These are phyloP conservation scores for Dendrolimus kikuchii DNA, from an alignment of 1,140 invertebrate genomes.

Conservation along the genomic window DNA sequence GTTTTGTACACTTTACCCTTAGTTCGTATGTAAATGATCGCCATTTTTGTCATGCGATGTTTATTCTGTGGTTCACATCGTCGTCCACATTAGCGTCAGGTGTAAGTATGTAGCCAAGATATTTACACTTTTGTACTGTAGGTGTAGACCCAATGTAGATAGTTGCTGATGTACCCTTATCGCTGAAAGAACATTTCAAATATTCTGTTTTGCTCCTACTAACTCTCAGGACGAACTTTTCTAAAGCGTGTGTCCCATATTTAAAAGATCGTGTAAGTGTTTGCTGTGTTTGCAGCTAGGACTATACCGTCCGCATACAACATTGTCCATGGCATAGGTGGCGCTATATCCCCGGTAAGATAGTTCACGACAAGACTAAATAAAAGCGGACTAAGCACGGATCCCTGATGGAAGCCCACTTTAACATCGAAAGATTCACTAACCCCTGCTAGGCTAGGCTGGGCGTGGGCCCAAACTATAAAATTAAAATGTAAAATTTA, in stretches of 20 bases:
- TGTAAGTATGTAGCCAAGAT: constrained; percentile 8
- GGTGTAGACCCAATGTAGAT: not conserved
- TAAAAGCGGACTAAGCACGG: constrained; percentile 12
- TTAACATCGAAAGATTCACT: constrained; percentile 14
- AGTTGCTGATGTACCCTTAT: not conserved
- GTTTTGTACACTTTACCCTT: not conserved
- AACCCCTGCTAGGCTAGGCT: not conserved
- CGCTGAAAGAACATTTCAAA: constrained; percentile 6
- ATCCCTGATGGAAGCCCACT: constrained; percentile 19
- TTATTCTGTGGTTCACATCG: constrained; percentile 6
- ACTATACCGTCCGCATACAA: constrained; percentile 12
- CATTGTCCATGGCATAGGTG: constrained; percentile 5
- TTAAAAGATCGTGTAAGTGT: constrained; percentile 4
- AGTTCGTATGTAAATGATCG: constrained; percentile 1
- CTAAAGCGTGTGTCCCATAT: constrained; percentile 1
- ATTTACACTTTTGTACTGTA: constrained; percentile 8
- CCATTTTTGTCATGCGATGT: constrained; percentile 8
- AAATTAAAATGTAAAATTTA: too few species aligned
- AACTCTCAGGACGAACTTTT: constrained; percentile 10
- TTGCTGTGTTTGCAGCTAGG: constrained; percentile 3
- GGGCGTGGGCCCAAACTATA: too few species aligned
- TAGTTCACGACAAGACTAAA: constrained; percentile 18
- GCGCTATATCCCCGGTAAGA: constrained; percentile 4
- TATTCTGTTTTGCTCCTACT: constrained; percentile 15
- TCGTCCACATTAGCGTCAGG: constrained; percentile 1